Evolutionary conservation across 2,797 vertebrate genomes (phyloP), one percentile per base, ranked within the genome.

Genomic region (Carduelis carduelis): DNA sequence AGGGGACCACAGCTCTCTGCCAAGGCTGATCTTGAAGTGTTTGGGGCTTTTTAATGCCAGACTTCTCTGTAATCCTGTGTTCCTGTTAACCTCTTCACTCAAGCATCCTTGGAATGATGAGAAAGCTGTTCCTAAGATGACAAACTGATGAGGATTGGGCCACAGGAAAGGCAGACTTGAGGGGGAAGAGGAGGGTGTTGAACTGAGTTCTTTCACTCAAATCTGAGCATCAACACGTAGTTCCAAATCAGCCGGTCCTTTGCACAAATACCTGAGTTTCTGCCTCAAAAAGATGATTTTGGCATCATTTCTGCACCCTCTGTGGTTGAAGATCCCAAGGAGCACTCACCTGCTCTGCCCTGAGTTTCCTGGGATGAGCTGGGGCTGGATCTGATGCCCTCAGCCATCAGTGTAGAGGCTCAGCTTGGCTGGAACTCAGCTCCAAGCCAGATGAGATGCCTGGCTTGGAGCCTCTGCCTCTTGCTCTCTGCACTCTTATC

Each of bases 331-430:
- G 60, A 52, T 22, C 44, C 72, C 12, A 2, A 77, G 57, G 60
- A 70, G 32, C 12, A 0, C 41, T 75, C 5, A 0, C 14, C 76
- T 3, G 0, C 41, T 2, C 2, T 47, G 21, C 30, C 3, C 0
- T 24, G 65, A 23, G n/a, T 17, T 81, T 71, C 56, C 63, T 56
- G 63, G 26, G 65, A 22, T 39, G 50, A 72, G 59, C 2, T 3
- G 24, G 35, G 66, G 44, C 21, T 87, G 87, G 71, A 35, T 34
- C 39, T 14, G 11, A 0, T 8, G 4, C n/a, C 44, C 57, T 47
- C 53, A 71, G 61, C 35, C 19, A 1, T 9, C 39, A 7, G 19
- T 26, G 24, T 12, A 44, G 50, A 52, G 12, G 6, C 3, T 83
- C 34, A 6, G 41, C 17, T 65, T 44, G 28, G 19, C 26, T 69